Base-by-base conservation (phyloP, 2,797 vertebrate species). In the Coregonus sp. region DNA sequence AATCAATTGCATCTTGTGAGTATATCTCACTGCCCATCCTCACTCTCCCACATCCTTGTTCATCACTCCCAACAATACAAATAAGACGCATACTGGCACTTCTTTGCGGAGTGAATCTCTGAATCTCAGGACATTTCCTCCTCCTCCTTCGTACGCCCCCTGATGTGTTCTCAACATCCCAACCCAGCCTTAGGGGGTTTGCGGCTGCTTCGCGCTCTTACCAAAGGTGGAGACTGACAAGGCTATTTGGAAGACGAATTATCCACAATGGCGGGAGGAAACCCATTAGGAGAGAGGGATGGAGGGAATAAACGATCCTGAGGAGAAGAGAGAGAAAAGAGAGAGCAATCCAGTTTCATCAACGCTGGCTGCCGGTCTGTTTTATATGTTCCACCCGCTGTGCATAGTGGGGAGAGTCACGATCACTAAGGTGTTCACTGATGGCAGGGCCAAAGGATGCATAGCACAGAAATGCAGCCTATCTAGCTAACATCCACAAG, bases 181-280 rank as follows among this genome's bases (percentile, higher is more conserved):
- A 59, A 59, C 6, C 59, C 59, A 61, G 59, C 15, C n/a, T 6
- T 61, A 25, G 20, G 59, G 59, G n/a, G 20, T 20, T 61, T 61
- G 59, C 40, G 40, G 40, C 40, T 9, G 9, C 40, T 9, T 11
- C 40, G 9, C 5, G 59, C 75, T 80, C 75, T 72, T 18, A 75
- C 67, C 68, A 72, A 6, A 5, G 20, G 73, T 72, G 56, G 78
- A 79, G 33, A 77, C 80, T 77, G 82, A 85, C 81, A 72, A 73
- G 82, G 72, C 81, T 76, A 77, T 85, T 86, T 75, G 81, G 52
- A 81, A 75, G 81, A 89, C 84, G 78, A 87, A 89, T 74, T 82
- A 90, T 85, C 71, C 76, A 80, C 75, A 16, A 31, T 40, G 74
- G 75, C 40, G 51, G 74, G 56, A 81, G 72, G 77, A 86, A 83